Base-by-base conservation (phyloP, 2,888 invertebrate genomes). In the Dasysyrphus albostriatus region DNA sequence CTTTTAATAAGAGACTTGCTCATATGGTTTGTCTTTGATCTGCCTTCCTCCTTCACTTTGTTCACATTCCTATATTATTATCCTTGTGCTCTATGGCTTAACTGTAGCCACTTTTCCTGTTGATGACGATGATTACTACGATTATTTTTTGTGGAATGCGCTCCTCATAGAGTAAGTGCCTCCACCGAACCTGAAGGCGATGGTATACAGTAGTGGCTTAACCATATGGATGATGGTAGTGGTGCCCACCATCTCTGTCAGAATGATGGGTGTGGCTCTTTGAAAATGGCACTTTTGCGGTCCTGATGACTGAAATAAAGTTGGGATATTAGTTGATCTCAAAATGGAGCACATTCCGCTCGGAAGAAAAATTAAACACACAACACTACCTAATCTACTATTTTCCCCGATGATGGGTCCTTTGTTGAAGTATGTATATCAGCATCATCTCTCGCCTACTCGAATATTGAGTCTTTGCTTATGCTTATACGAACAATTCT, bases 111-210 rank as follows among this genome's bases (percentile, higher is more conserved):
- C 74, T 75, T 58, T 49, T 44, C 19, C 39, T 54, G 67, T 76
- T 54, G 80, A 81, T 58, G 34, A 84, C 59, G 51, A 80, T 73
- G 58, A 79, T 75, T 70, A 76, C 72, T 47, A 69, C 81, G 73
- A 80, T 80, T 80, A 84, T 72, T 72, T 83, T 67, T 59, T 77
- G 73, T 65, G 49, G 37, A 58, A 54, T 59, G 61, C 42, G n/a
- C 37, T 54, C 37, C 5, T 63, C 37, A 56, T 63, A n/a, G 39
- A 65, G 37, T 54, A 77, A 73, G 49, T 76, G 77, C 47, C 63
- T 44, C n/a, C 76, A 19, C 32, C 39, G 6, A 24, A 24, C 24
- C 24, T 3, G 32, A 34, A 49, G 65, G 65, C 65, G n/a, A 58
- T 51, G 51, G 51, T 56, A 56, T 19, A 12, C n/a, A n/a, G n/a